Evolutionary conservation across 2,113 vertebrate species (phyloP).

Genomic region (Peromyscus maniculatus): DNA sequence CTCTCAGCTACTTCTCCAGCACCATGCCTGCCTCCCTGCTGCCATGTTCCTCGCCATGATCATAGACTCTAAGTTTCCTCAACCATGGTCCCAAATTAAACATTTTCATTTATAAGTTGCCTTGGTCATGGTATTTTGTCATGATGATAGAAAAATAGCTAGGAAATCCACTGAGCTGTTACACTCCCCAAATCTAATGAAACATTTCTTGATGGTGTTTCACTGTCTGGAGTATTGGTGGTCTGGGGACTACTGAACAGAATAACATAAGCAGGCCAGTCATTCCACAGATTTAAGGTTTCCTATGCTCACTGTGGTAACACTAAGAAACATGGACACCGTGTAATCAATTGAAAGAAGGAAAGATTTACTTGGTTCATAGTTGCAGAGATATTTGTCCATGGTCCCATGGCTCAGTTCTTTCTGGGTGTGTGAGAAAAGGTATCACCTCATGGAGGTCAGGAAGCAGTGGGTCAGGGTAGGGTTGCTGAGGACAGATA

Average conservation of each 20-base stretch:
- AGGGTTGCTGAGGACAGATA: neutral
- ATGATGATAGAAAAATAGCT: neutral
- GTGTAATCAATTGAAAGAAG: neutral
- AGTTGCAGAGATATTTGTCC: neutral
- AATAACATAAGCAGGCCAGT: slow-evolving; percentile 90
- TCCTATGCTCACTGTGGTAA: slow-evolving; percentile 88
- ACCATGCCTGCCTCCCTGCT: neutral
- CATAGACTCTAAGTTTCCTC: too few species aligned
- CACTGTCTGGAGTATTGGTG: slow-evolving; percentile 92
- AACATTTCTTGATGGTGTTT: slow-evolving; percentile 92
- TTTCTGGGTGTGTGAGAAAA: neutral
- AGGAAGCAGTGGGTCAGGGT: neutral
- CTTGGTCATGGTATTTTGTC: neutral
- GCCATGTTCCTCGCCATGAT: neutral
- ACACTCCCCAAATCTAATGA: slow-evolving; percentile 36
- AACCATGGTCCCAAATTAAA: neutral
- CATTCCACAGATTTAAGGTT: slow-evolving; percentile 82
- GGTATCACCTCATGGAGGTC: neutral
- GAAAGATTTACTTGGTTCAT: neutral
- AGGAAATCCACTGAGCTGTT: neutral
- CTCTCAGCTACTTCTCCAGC: neutral
- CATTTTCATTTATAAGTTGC: neutral
- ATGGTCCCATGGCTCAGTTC: neutral
- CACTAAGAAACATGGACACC: slow-evolving; percentile 90
- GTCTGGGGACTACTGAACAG: slow-evolving; percentile 92